Conservation (phyloP, 64 coral and sea anemone genomes). For the Dendrophyllia cribrosa region DNA sequence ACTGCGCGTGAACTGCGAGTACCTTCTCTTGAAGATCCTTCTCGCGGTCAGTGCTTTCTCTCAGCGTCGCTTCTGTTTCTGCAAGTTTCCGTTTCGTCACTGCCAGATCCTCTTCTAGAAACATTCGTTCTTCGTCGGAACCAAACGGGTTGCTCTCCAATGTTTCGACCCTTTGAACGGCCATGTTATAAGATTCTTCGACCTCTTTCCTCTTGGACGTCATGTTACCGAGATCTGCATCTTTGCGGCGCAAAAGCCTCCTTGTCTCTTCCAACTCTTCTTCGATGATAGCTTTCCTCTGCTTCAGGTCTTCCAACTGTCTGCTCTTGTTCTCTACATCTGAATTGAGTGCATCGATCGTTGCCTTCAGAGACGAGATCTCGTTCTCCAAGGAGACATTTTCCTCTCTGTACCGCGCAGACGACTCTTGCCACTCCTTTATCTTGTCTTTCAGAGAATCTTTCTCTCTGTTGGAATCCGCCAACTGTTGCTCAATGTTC, state of each 20-base stretch:
- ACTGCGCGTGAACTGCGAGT: slow-evolving; percentile 70
- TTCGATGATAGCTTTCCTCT: slow-evolving; percentile 60
- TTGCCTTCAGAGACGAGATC: slow-evolving; percentile 68
- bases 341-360: slow-evolving; percentile 46
- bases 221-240: slow-evolving; percentile 69
- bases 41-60: slow-evolving; percentile 70
- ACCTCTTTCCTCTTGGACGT: slow-evolving; percentile 60
- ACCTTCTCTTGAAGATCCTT: slow-evolving; percentile 82
- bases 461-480: slow-evolving; percentile 77
- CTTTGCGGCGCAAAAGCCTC: slow-evolving; percentile 70
- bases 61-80: slow-evolving; percentile 77
- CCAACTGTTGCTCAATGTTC: slow-evolving; percentile 86
- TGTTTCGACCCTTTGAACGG: slow-evolving; percentile 62
- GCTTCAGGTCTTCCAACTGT: slow-evolving; percentile 80
- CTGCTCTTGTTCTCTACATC: slow-evolving; percentile 71
- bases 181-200: slow-evolving; percentile 46
- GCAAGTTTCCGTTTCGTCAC: slow-evolving; percentile 74
- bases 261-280: slow-evolving; percentile 78
- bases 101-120: slow-evolving; percentile 84
- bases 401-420: slow-evolving; percentile 72
- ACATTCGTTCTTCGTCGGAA: slow-evolving; percentile 42
- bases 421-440: slow-evolving; percentile 83
- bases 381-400: slow-evolving; percentile 68
- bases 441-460: slow-evolving; percentile 84
- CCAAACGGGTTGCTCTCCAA: slow-evolving; percentile 53